Conservation (phyloP, 2,888 invertebrate genomes). For the Ectemnius lituratus region DNA sequence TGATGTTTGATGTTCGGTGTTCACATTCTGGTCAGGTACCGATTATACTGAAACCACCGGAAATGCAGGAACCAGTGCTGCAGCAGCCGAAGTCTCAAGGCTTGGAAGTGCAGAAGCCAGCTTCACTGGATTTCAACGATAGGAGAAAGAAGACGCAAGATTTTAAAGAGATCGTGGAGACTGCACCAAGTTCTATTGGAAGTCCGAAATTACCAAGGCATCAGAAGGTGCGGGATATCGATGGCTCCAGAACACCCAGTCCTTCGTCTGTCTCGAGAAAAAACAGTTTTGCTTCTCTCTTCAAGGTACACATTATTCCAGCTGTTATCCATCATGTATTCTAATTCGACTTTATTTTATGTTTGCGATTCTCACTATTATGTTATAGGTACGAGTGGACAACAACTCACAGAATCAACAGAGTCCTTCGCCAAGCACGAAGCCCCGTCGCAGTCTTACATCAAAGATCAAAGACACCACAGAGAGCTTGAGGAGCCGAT, state of each 20-base stretch:
- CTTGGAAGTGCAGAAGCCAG: conserved; percentile 81
- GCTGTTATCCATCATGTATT: not conserved
- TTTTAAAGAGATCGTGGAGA: conserved; percentile 69
- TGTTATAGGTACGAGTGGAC: conserved; percentile 70
- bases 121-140: conserved; percentile 80
- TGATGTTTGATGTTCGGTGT: not conserved
- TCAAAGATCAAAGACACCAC: conserved; percentile 76
- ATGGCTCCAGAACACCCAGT: conserved; percentile 82
- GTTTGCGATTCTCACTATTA: conserved; percentile 39
- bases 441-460: conserved; percentile 73
- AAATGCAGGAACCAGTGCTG: conserved; percentile 69
- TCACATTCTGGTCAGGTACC: conserved; percentile 64
- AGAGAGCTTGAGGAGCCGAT: conserved; percentile 75
- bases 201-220: conserved; percentile 74
- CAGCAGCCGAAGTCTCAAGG: conserved; percentile 75
- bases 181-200: conserved; percentile 65
- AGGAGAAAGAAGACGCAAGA: conserved; percentile 70
- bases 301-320: conserved; percentile 82
- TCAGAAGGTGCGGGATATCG: conserved; percentile 74
- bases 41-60: conserved; percentile 60
- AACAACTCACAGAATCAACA: conserved; percentile 72
- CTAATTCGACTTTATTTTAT: conserved; percentile 22
- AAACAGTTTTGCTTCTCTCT: conserved; percentile 89
- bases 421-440: conserved; percentile 71
- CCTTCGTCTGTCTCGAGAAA: conserved; percentile 86